A percentile compares a stretch with the other conserved stretches of the same genome.
These are phyloP conservation scores for Corapipo altera DNA, from an alignment of 2,113 vertebrate genomes.

Conservation along the genomic window DNA sequence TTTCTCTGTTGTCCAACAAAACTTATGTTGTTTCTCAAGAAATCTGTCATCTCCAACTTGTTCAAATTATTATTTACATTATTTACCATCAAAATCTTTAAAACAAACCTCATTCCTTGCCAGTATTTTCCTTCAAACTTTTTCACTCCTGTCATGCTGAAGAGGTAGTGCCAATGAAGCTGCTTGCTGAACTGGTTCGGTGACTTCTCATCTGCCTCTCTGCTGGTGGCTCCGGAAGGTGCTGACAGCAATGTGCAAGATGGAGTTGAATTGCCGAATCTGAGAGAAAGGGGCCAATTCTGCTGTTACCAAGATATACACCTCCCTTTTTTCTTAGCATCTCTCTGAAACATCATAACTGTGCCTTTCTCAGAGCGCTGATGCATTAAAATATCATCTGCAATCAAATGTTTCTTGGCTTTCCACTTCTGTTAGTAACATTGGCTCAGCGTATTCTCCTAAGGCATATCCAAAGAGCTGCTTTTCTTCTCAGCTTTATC, in stretches of 20 bases:
- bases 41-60: background rate
- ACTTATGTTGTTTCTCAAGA: background rate
- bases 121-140: background rate
- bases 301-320: background rate
- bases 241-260: background rate
- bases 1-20: background rate
- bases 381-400: background rate
- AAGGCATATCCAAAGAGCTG: background rate
- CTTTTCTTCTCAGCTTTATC: background rate
- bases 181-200: background rate
- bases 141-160: background rate
- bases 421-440: background rate
- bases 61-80: background rate
- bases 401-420: background rate
- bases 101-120: background rate
- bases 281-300: background rate
- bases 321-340: background rate
- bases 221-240: background rate
- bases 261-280: background rate
- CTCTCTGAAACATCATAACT: background rate
- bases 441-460: background rate
- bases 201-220: background rate
- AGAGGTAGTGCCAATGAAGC: background rate
- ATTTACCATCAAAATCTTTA: background rate
- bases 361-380: background rate